These are phyloP conservation scores for Pseudococcus longispinus DNA, from an alignment of 2,888 invertebrate species.

Conservation along the genomic window DNA sequence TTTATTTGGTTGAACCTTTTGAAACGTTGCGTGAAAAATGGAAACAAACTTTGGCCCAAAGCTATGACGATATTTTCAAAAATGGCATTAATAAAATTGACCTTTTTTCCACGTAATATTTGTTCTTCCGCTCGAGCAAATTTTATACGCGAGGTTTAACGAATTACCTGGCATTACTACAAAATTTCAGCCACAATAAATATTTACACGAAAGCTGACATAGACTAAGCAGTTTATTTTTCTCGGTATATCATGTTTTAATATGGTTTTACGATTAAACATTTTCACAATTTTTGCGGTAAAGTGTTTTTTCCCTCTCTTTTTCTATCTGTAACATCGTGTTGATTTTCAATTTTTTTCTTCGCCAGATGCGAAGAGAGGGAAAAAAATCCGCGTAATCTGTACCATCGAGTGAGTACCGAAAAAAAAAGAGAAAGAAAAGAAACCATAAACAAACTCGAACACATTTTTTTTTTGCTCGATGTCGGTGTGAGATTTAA, in stretches of 20 bases:
- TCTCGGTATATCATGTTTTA: not conserved
- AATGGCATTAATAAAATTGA: conserved; percentile 20
- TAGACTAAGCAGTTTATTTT: conserved; percentile 23
- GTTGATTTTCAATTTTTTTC: conserved; percentile 1
- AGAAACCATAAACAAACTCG: conserved; percentile 17
- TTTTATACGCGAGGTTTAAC: conserved; percentile 18
- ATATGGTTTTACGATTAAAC: conserved; percentile 15
- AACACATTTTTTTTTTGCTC: conserved; percentile 20
- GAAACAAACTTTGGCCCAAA: conserved; percentile 8
- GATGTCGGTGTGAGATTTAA: conserved; percentile 36
- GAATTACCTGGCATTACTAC: conserved; percentile 1
- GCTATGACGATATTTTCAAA: conserved; percentile 19
- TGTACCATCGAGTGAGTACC: not conserved
- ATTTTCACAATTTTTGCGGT: not conserved
- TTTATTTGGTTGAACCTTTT: not conserved
- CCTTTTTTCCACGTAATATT: not conserved
- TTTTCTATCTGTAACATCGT: not conserved
- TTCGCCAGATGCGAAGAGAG: not conserved
- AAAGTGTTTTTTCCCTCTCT: not conserved
- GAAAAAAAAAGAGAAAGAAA: not conserved
- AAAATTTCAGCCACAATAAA: conserved; percentile 19
- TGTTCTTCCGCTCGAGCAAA: conserved; percentile 22
- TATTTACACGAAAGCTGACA: conserved; percentile 28
- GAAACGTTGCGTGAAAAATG: conserved; percentile 1
- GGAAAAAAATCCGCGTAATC: conserved; percentile 11